phyloP scores from a whole-genome alignment of 2,113 vertebrate genomes.

The Spilogale gracilis region DNA sequence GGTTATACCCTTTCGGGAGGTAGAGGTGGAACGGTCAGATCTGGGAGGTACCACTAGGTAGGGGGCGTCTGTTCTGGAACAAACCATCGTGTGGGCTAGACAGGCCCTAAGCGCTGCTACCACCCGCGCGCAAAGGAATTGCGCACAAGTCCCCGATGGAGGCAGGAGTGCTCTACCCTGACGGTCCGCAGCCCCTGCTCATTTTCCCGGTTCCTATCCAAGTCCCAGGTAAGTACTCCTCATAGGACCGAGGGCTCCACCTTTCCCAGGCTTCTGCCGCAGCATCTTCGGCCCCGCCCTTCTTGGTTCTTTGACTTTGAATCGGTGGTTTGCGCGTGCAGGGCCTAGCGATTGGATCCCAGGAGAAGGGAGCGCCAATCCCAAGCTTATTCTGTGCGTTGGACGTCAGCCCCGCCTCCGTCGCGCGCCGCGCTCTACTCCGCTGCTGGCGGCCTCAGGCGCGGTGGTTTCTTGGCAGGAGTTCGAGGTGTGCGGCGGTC shows the following conservation, averaged over 20 bases:
- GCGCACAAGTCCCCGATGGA: background rate
- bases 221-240: background rate
- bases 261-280: background rate
- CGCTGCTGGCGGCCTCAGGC: background rate
- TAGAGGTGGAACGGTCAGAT: background rate
- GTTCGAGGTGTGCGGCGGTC: background rate
- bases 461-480: background rate
- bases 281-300: background rate
- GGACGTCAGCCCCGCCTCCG: fast-evolving
- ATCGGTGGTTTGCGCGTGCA: background rate
- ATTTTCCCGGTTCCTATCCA: background rate
- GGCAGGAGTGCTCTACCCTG: background rate
- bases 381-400: background rate
- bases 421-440: background rate
- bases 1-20: background rate
- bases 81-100: background rate
- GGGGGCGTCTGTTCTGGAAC: conserved; percentile 9
- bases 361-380: background rate
- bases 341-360: background rate
- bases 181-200: background rate
- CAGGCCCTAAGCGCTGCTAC: background rate
- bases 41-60: conserved; percentile 8
- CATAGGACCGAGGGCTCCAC: background rate
- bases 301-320: conserved; percentile 19
- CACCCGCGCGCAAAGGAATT: background rate